A percentile compares a stretch with the other conserved stretches of the same genome.
Evolutionary conservation across 2,113 vertebrate species (phyloP).

Genomic region (Zootoca vivipara): DNA sequence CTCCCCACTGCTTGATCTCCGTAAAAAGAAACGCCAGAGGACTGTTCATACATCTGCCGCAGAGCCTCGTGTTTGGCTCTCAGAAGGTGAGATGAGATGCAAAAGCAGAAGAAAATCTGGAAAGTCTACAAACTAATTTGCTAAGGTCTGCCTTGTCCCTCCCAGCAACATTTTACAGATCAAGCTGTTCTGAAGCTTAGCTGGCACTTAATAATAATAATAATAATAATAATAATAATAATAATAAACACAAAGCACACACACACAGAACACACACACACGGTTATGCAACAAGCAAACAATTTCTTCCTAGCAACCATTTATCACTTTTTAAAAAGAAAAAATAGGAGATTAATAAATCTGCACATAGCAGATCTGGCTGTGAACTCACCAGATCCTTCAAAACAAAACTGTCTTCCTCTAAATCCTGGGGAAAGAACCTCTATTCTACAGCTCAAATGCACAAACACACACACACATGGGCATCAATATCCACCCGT

Average conservation of each 20-base stretch:
- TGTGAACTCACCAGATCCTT: conserved; percentile 25
- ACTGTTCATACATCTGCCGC: no score
- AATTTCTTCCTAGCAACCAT: conserved; percentile 43
- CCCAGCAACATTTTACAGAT: conserved; percentile 15
- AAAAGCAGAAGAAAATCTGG: not conserved
- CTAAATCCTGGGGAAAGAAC: no score
- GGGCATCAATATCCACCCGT: no score
- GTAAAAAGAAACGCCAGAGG: no score
- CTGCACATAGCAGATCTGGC: conserved; percentile 22
- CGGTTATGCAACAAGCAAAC: conserved; percentile 23
- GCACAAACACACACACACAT: no score
- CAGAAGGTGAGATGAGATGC: no score
- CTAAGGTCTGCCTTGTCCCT: not conserved
- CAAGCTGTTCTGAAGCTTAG: conserved; percentile 35
- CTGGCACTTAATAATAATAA: conserved; percentile 16
- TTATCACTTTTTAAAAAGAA: conserved; percentile 9
- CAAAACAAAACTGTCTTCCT: no score
- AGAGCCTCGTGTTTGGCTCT: no score
- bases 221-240: not conserved
- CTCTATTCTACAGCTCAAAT: no score
- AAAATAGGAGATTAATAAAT: conserved; percentile 20
- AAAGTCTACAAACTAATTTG: not conserved
- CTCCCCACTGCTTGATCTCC: no score
- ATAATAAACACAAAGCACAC: not conserved
- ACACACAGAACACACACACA: conserved; percentile 17